Evolutionary conservation across 2,888 invertebrate genomes (phyloP), one percentile per base, ranked within the genome.

Genomic region (Drosophila trichaetosa): DNA sequence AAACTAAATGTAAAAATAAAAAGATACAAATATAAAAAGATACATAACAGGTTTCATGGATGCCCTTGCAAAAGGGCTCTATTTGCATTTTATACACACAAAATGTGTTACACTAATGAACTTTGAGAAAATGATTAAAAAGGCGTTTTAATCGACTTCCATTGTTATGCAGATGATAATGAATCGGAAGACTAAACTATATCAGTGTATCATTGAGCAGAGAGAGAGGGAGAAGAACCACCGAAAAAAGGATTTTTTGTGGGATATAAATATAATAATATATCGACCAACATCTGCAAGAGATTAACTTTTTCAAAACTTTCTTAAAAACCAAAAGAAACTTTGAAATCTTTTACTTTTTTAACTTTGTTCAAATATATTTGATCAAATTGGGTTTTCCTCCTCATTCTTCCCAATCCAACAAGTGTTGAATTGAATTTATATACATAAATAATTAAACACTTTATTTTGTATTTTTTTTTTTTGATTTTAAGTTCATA

Each of bases 1-100:
- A 54, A 56, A 54, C 24, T 24, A 31, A n/a, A 27, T 13, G 7
- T 10, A 58, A 21, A 60, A 4, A 58, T 7, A 0, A 61, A 56
- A 56, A 66, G 49, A 10, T 33, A 33, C 6, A 58, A 21, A 60
- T 1, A 53, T 7, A 2, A 57, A 61, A 56, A 66, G 40, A 73
- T 54, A 64, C 52, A 80, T 73, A 79, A 73, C 81, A 66, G 79
- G 79, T 80, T 78, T 71, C 74, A 73, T 81, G 67, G 49, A 53
- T 81, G 80, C 79, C 78, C 81, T 80, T 80, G 79, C 80, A 18
- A 29, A 29, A 13, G 29, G 31, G 29, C 48, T 48, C 65, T 56
- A 62, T 74, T 63, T 62, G 29, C 61, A 46, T 62, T 62, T 53
- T 1, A 24, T 51, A 27, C 21, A 27, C 29, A 10, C 10, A 31